Evolutionary conservation across 2,113 vertebrate genomes (phyloP), one percentile per base, ranked within the genome.

Genomic region (Entomyzon cyanotis): DNA sequence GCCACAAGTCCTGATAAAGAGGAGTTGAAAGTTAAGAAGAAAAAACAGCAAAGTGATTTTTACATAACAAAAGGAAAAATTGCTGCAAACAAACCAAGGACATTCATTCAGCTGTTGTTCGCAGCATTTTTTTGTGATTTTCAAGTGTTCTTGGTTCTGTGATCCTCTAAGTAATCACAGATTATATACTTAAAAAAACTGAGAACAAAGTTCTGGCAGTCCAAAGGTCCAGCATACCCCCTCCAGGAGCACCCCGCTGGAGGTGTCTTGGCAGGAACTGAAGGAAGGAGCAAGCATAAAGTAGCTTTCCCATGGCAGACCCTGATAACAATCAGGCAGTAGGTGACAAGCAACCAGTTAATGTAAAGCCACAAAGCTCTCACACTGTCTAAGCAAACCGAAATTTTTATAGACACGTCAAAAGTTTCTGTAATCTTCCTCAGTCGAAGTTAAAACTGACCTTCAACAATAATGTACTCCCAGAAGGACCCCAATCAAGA

Each of bases 1-100:
- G 10, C 10, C 2, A 0, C 0, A 0, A 84, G 12, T 56, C 15
- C 33, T 33, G n/a, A 11, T 15, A 31, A 52, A 59, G 35, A 67
- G 5, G 35, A 42, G 24, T 5, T 56, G 27, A 10, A 41, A 50
- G 16, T 33, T 17, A 44, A 35, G 21, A 82, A 70, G 15, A 70
- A 67, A 31, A 76, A 83, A 68, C 1, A 63, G 16, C 30, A 42
- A 87, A 74, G 27, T 50, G 4, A 15, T 35, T 79, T 75, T 71
- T 47, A 74, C 4, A 12, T 15, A 73, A 15, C 9, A 33, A 67
- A 24, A 49, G 28, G 16, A 46, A 8, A 77, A 62, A 19, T 1
- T 1, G 30, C 42, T 73, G 42, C 25, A 83, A 84, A 77, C 11
- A 44, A 73, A 53, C 10, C 0, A 4, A 42, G 16, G 6, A 12